These are phyloP conservation scores for Helicolenus hilgendorfi DNA, from an alignment of 2,797 vertebrate species.

Conservation along the genomic window DNA sequence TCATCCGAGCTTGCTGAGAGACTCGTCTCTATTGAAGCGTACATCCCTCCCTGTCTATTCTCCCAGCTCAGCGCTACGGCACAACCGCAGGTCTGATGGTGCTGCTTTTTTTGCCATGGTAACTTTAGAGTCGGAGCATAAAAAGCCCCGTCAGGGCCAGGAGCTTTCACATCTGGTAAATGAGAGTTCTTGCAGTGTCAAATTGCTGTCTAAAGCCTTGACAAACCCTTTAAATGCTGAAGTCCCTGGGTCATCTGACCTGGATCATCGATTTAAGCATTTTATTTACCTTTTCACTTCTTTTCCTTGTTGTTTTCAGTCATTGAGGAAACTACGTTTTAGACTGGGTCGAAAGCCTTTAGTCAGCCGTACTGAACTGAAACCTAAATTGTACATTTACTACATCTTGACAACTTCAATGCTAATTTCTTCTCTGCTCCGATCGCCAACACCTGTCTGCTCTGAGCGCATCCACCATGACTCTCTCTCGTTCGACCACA, in stretches of 20 bases:
- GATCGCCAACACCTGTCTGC: not conserved
- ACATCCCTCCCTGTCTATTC: constrained; percentile 52
- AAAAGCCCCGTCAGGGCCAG: constrained; percentile 52
- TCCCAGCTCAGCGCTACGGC: constrained; percentile 9
- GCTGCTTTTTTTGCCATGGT: constrained; percentile 79
- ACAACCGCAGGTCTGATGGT: constrained; percentile 48
- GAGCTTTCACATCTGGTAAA: constrained; percentile 65
- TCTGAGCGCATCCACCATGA: too few relatives aligned
- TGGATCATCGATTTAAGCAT: not conserved
- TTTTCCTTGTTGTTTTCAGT: not conserved
- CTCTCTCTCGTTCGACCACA: too few relatives aligned
- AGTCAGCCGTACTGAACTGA: not conserved
- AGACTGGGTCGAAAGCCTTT: not conserved
- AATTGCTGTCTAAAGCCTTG: constrained; percentile 11
- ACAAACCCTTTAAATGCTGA: constrained; percentile 19
- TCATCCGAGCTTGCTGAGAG: constrained; percentile 67
- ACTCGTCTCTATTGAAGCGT: constrained; percentile 69
- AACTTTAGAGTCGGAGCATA: constrained; percentile 77
- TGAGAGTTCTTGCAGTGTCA: constrained; percentile 36
- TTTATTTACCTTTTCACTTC: not conserved
- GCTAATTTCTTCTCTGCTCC: not conserved
- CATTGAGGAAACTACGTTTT: not conserved
- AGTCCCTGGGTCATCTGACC: not conserved
- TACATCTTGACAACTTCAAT: not conserved
- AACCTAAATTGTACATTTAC: not conserved